These are phyloP conservation scores for Poeciliopsis infans DNA, from an alignment of 2,797 vertebrate species.

Conservation along the genomic window DNA sequence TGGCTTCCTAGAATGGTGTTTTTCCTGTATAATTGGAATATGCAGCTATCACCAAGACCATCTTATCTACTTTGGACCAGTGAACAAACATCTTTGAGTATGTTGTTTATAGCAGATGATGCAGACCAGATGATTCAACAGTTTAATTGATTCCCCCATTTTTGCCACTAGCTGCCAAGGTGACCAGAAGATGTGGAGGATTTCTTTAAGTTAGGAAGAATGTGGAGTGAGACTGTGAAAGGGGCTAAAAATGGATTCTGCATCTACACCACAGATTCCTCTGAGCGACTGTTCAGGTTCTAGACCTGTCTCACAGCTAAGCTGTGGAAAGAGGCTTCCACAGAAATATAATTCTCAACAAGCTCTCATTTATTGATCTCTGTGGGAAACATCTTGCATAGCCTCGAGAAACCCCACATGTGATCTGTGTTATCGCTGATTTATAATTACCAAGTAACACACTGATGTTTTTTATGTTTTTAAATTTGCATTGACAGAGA, in stretches of 20 bases:
- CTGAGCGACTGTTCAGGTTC: constrained; percentile 61
- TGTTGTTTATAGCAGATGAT: constrained; percentile 12
- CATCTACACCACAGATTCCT: constrained; percentile 66
- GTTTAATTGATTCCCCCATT: constrained; percentile 9
- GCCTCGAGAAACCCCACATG: background rate
- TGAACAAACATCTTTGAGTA: constrained; percentile 8
- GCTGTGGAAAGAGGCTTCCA: constrained; percentile 31
- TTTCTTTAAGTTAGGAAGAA: constrained; percentile 63
- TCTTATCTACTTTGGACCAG: constrained; percentile 4
- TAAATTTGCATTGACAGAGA: background rate
- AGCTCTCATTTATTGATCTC: constrained; percentile 11
- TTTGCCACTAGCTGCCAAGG: constrained; percentile 36
- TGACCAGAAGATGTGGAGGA: constrained; percentile 36
- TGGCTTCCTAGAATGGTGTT: constrained; percentile 1
- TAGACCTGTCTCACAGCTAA: constrained; percentile 59
- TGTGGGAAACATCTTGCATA: constrained; percentile 3
- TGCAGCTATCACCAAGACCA: constrained; percentile 12
- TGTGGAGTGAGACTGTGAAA: constrained; percentile 50
- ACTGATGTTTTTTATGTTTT: background rate
- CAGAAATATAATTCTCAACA: constrained; percentile 24
- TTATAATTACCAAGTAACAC: background rate
- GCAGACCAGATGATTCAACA: constrained; percentile 28
- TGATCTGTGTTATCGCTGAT: background rate
- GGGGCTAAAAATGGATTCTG: constrained; percentile 69
- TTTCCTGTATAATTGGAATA: constrained; percentile 14